Evolutionary conservation across 1,140 invertebrate species (phyloP).

Genomic region (Conopomorpha cramerella): DNA sequence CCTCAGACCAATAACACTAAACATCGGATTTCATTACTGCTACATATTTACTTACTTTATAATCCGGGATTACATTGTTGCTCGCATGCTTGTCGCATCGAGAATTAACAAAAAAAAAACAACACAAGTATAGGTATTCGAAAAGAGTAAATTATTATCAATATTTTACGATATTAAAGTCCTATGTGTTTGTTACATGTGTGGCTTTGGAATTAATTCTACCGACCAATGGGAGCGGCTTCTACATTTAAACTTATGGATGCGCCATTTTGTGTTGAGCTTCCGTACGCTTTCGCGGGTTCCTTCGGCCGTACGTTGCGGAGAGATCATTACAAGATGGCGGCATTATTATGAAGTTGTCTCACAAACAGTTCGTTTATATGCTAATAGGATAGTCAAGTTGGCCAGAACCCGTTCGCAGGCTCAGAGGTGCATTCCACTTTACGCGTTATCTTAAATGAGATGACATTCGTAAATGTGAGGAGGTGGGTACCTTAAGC

Average conservation of each 20-base stretch:
- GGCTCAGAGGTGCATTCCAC: constrained; percentile 14
- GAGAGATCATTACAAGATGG: constrained; percentile 18
- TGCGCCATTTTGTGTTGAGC: no score
- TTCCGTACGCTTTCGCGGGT: no score
- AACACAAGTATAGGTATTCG: no score
- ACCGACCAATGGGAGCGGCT: constrained; percentile 17
- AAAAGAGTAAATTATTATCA: constrained; percentile 28
- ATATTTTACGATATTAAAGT: constrained; percentile 34
- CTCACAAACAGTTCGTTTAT: constrained; percentile 45
- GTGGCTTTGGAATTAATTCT: constrained; percentile 11
- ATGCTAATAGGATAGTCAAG: constrained; percentile 49
- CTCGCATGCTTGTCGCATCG: no score
- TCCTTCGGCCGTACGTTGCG: no score
- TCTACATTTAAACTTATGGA: constrained; percentile 26
- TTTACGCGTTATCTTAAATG: no score
- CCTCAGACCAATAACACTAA: constrained; percentile 28
- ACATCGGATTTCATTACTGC: constrained; percentile 30
- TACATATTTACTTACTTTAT: constrained; percentile 20
- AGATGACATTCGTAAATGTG: no score
- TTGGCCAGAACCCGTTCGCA: constrained; percentile 27
- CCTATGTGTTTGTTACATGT: constrained; percentile 4
- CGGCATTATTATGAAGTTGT: constrained; percentile 41
- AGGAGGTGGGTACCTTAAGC: no score
- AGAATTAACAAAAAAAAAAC: constrained; percentile 19
- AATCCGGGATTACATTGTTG: no score